These are phyloP conservation scores for Rhopalosiphum maidis DNA, from an alignment of 1,140 invertebrate species.

Conservation along the genomic window DNA sequence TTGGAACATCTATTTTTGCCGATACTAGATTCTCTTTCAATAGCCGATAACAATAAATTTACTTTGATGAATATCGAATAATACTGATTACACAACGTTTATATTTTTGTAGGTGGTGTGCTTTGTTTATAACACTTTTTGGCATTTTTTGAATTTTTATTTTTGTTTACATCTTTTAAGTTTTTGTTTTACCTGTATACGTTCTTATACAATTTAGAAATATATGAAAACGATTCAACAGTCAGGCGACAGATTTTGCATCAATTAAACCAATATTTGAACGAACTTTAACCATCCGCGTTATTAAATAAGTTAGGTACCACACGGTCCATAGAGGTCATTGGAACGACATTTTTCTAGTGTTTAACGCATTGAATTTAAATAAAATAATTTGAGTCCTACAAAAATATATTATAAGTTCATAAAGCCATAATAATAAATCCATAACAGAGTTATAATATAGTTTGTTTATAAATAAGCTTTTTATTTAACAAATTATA, in stretches of 20 bases:
- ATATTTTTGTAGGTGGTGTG: background rate
- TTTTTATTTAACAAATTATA: too few species aligned
- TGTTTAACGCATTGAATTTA: too few species aligned
- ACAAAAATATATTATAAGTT: too few species aligned
- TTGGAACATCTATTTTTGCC: conserved; percentile 1
- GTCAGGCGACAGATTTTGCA: background rate
- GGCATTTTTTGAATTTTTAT: background rate
- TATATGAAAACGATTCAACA: background rate
- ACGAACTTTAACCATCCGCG: too few species aligned
- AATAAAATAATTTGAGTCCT: too few species aligned
- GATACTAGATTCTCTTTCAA: background rate
- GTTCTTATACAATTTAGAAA: background rate
- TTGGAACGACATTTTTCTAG: too few species aligned
- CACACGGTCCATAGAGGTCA: too few species aligned
- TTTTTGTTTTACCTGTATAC: background rate
- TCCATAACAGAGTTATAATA: too few species aligned
- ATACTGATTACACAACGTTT: background rate
- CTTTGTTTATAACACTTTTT: background rate
- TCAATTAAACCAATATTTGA: background rate
- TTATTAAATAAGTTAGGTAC: too few species aligned
- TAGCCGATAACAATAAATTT: background rate
- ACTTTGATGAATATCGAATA: background rate
- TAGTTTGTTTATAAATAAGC: too few species aligned
- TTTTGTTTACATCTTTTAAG: background rate
- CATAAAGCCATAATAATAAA: too few species aligned